These are phyloP conservation scores for Adineta ricciae DNA, from an alignment of 2,888 invertebrate genomes.

Conservation along the genomic window DNA sequence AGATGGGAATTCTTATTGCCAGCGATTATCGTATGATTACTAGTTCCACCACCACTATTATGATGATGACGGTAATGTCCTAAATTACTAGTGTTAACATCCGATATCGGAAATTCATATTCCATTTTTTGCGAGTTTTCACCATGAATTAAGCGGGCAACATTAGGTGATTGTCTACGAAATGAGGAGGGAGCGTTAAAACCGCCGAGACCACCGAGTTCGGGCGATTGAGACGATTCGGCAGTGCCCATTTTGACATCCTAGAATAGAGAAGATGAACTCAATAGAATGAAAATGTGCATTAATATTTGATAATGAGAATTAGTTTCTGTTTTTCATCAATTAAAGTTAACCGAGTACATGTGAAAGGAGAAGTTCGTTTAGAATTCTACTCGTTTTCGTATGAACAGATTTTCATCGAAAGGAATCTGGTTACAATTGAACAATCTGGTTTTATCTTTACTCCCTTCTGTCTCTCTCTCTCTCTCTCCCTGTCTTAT, in stretches of 20 bases:
- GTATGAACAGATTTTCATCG: not conserved
- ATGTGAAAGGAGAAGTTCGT: not conserved
- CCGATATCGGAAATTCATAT: slow-evolving; percentile 19
- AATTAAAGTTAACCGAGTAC: no score
- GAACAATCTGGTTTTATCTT: not conserved
- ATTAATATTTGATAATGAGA: no score
- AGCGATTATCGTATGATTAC: not conserved
- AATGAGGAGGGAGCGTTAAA: not conserved
- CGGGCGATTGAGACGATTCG: slow-evolving; percentile 20
- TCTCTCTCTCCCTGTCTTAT: not conserved
- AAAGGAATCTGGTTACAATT: not conserved
- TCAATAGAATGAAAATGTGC: not conserved
- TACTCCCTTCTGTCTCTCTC: not conserved
- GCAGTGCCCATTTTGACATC: slow-evolving; percentile 17
- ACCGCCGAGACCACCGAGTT: not conserved
- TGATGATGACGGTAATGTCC: not conserved
- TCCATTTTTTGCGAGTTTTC: slow-evolving; percentile 10
- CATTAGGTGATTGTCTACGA: slow-evolving; percentile 14
- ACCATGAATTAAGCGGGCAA: slow-evolving; percentile 10
- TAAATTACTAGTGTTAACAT: not conserved
- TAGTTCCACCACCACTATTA: not conserved
- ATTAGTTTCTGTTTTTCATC: no score
- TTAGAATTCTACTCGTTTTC: not conserved
- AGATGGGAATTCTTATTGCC: not conserved
- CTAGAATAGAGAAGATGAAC: not conserved